Percentiles rank a stretch among this genome's conserved stretches.
Evolutionary conservation across 2,113 vertebrate species (phyloP).

Genomic region (cattle (Bos taurus)): DNA sequence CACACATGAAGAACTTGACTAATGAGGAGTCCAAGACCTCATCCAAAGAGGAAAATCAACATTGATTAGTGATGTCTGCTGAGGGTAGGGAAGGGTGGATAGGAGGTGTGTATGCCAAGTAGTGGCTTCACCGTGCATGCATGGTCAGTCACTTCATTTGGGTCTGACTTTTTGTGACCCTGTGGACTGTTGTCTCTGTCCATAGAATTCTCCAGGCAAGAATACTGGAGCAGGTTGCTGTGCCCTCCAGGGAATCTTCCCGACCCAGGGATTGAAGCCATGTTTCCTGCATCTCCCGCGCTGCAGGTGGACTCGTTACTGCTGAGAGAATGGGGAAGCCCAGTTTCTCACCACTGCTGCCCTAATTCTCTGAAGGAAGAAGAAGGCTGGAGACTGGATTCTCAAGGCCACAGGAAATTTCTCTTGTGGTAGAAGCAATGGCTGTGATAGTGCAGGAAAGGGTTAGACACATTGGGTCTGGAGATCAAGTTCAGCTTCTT

Average conservation of each 20-base stretch:
- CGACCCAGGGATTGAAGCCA: fast-evolving
- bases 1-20: neutral
- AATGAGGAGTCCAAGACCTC: neutral
- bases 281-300: neutral
- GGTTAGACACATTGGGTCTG: neutral
- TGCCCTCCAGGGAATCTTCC: neutral
- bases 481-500: neutral
- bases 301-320: neutral
- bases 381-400: neutral
- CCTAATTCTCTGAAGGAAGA: neutral
- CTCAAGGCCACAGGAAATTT: neutral
- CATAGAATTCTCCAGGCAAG: neutral
- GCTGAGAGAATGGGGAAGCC: fast-evolving
- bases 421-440: neutral
- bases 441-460: neutral
- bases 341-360: neutral
- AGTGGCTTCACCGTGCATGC: neutral
- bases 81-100: neutral
- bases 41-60: neutral
- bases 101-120: neutral
- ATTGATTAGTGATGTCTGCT: neutral
- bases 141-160: neutral
- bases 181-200: neutral
- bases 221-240: fast-evolving
- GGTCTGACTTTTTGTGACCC: neutral